phyloP scores from a whole-genome alignment of 2,113 vertebrate genomes.

The Capra hircus region DNA sequence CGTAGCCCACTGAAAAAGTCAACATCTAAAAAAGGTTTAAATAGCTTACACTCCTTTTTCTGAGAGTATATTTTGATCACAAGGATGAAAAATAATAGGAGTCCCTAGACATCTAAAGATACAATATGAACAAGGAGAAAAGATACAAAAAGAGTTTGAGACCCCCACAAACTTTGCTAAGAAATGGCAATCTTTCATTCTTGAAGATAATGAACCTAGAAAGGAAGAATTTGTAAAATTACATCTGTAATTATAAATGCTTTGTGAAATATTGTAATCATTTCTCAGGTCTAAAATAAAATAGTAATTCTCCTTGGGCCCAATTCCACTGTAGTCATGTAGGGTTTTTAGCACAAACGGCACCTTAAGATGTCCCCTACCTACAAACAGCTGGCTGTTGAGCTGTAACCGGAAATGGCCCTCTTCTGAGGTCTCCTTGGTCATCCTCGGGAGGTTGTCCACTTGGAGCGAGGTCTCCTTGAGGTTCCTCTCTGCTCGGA shows the following conservation, averaged over 20 bases:
- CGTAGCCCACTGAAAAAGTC: rapidly evolving
- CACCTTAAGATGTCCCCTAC: conserved; percentile 78
- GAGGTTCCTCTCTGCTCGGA: conserved; percentile 91
- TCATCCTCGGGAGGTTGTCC: conserved; percentile 88
- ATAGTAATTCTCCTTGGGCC: neutral
- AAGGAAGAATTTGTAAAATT: neutral
- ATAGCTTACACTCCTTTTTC: neutral
- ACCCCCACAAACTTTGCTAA: neutral
- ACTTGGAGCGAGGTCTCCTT: conserved; percentile 93
- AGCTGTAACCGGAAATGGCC: conserved; percentile 90
- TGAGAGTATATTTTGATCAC: neutral
- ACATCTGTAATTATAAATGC: neutral
- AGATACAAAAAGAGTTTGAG: neutral
- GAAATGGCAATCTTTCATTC: neutral
- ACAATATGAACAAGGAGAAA: neutral
- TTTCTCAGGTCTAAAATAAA: neutral
- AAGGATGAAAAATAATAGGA: neutral
- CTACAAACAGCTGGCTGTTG: conserved; percentile 94
- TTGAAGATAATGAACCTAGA: neutral
- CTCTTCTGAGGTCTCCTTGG: conserved; percentile 85
- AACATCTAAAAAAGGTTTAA: neutral
- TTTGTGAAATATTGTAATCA: neutral
- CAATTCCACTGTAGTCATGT: neutral
- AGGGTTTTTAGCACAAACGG: neutral
- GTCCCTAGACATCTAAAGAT: neutral